Evolutionary conservation across 2,113 vertebrate genomes (phyloP).

Genomic region (Odocoileus virginianus): DNA sequence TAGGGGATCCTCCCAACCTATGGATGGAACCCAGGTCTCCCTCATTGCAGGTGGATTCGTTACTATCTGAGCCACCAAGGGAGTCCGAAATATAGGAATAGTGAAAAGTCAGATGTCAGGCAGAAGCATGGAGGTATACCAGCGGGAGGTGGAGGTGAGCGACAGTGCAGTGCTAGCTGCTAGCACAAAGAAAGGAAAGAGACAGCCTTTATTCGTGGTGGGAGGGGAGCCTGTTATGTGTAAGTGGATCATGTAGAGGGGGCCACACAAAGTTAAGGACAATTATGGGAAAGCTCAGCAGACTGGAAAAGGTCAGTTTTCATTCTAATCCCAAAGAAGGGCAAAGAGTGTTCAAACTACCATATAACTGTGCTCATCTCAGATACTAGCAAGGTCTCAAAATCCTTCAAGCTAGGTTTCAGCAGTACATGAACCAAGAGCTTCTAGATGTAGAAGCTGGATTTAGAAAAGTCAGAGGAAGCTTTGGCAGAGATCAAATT

Average conservation of each 20-base stretch:
- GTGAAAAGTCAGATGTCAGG: neutral
- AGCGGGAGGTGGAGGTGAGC: neutral
- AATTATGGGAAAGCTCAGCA: neutral
- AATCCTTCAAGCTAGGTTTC: neutral
- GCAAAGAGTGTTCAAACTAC: neutral
- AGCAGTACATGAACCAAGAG: neutral
- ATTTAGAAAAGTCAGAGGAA: neutral
- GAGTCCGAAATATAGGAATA: neutral
- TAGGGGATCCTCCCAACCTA: neutral
- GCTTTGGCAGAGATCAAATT: neutral
- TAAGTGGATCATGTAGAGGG: fast-evolving
- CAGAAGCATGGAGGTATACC: fast-evolving
- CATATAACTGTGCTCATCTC: neutral
- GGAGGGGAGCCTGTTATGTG: fast-evolving
- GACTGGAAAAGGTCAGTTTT: neutral
- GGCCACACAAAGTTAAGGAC: neutral
- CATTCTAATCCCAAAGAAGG: neutral
- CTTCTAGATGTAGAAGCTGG: neutral
- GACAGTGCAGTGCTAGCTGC: neutral
- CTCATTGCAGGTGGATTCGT: neutral
- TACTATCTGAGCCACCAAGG: neutral
- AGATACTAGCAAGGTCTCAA: neutral
- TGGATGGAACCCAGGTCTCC: neutral
- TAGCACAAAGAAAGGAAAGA: neutral
- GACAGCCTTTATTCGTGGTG: fast-evolving